A percentile compares a stretch with the other conserved stretches of the same genome.
These are phyloP conservation scores for Nibea albiflora DNA, from an alignment of 2,113 vertebrate genomes.

Conservation along the genomic window DNA sequence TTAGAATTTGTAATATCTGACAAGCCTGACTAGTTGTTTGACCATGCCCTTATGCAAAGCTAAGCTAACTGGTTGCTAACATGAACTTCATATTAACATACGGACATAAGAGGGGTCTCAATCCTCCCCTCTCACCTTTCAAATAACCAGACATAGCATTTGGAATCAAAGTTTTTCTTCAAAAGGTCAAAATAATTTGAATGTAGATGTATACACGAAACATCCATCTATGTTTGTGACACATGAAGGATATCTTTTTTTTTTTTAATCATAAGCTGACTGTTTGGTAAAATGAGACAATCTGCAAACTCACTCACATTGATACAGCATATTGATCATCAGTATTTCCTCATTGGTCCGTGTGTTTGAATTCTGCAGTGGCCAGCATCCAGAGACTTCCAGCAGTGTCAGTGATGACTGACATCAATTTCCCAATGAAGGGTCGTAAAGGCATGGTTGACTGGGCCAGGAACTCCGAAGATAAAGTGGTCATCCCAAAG, in stretches of 20 bases:
- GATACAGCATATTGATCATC: conserved; percentile 19
- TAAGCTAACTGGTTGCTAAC: too few species aligned
- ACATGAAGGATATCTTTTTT: background rate
- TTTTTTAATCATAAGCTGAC: background rate
- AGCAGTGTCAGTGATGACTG: conserved; percentile 95
- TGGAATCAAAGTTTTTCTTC: too few species aligned
- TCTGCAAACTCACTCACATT: conserved; percentile 12
- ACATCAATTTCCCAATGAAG: conserved; percentile 99
- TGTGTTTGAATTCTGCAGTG: conserved; percentile 84
- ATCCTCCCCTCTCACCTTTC: too few species aligned
- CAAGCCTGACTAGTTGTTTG: too few species aligned
- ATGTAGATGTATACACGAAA: background rate
- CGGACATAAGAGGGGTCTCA: too few species aligned
- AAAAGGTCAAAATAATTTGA: background rate
- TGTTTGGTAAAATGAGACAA: background rate
- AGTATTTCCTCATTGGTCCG: conserved; percentile 33
- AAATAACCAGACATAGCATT: too few species aligned
- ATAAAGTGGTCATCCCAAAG: conserved; percentile 98
- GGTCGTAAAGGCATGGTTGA: conserved; percentile 99
- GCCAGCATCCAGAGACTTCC: conserved; percentile 99
- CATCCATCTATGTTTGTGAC: background rate
- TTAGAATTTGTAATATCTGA: too few species aligned
- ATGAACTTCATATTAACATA: too few species aligned
- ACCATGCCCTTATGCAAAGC: too few species aligned
- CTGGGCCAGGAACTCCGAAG: conserved; percentile 99